Evolutionary conservation across 2,113 vertebrate species (phyloP), one percentile per base, ranked within the genome.

Genomic region (Cebidichthys violaceus): DNA sequence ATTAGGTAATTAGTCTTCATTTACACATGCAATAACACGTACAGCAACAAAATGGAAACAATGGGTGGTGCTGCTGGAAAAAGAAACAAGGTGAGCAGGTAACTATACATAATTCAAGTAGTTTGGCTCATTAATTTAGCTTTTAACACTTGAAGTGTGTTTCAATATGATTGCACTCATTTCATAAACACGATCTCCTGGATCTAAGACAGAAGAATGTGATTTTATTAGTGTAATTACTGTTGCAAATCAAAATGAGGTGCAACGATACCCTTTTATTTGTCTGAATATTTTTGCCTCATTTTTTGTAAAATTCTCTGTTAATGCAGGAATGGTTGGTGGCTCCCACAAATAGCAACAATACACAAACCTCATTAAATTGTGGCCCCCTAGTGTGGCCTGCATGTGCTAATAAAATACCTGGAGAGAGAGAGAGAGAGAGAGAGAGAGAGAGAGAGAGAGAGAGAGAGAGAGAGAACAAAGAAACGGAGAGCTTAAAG

Each of bases 331-430:
- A 15, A 59, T 47, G 55, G 15, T 71, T 71, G 45, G 77, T 77
- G 67, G 68, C 78, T 81, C 50, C 57, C 52, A 24, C 75, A 79
- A 89, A 86, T 70, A 85, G 43, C 84, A 82, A 86, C 77, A 84
- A 81, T 52, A 72, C 79, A 80, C 79, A 84, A 72, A 79, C 84
- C 90, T 94, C 90, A 94, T 94, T 94, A 94, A 93, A 90, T 57
- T n/a, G 20, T 66, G 81, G 81, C 75, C 84, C 82, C 78, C 31
- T 13, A 92, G 90, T 79, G 88, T 78, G 87, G 82, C 83, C 91
- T 70, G 75, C 74, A 20, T 33, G 13, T 69, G 87, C 83, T 92
- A 81, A 93, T 94, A 86, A 92, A 91, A 90, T 81, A 87, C 88
- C 66, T 29, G 77, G 35, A 54, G 39, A 55, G 61, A 14, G 43